Evolutionary conservation across 2,113 vertebrate genomes (phyloP).

Genomic region (Glaucomys volans): DNA sequence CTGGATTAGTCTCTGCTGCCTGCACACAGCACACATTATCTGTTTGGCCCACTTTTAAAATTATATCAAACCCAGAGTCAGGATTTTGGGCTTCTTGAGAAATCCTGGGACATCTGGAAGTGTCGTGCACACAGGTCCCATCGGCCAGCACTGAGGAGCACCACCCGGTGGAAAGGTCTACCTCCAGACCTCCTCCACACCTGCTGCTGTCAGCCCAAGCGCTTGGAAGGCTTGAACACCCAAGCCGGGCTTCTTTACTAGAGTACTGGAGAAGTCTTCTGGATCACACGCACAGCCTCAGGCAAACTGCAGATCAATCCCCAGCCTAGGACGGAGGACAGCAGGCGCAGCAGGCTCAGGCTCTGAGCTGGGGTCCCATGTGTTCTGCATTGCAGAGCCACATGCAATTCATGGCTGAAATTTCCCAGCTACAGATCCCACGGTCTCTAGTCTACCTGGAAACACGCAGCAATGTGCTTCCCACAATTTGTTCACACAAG

Average conservation of each 20-base stretch:
- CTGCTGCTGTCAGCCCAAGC: no score
- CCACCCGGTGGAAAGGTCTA: background rate
- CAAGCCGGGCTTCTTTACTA: background rate
- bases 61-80: background rate
- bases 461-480: slow-evolving; percentile 53
- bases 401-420: background rate
- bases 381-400: background rate
- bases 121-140: background rate
- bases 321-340: background rate
- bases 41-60: slow-evolving; percentile 21
- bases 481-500: slow-evolving; percentile 39
- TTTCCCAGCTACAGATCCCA: slow-evolving; percentile 25
- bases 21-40: background rate
- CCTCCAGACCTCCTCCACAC: background rate
- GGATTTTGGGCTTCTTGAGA: background rate
- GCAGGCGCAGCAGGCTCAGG: background rate
- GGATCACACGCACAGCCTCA: background rate
- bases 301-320: background rate
- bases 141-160: background rate
- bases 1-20: background rate
- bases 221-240: background rate
- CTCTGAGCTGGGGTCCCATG: background rate
- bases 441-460: slow-evolving; percentile 55
- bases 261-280: background rate
- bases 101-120: background rate